Percentiles rank a stretch among this genome's conserved stretches.
phyloP scores from a whole-genome alignment of 2,797 vertebrate genomes.

The Leptoclinus maculatus region DNA sequence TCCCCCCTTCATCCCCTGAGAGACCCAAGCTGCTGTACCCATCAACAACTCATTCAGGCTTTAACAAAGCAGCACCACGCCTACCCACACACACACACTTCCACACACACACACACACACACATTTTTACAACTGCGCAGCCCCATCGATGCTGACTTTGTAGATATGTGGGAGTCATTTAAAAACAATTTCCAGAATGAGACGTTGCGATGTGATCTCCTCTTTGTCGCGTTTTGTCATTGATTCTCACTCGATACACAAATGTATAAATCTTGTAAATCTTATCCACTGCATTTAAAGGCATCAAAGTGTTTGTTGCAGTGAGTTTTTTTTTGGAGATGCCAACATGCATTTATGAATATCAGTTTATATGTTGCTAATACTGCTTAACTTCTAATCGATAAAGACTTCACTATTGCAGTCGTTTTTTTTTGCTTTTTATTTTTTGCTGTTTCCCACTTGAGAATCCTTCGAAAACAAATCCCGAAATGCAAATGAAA shows the following conservation, averaged over 20 bases:
- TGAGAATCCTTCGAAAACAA: background rate
- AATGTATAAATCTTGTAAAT: background rate
- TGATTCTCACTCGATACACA: background rate
- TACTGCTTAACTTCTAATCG: background rate
- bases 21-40: slow-evolving; percentile 82
- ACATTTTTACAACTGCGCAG: slow-evolving; percentile 25
- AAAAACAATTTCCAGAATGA: slow-evolving; percentile 9
- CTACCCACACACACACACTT: slow-evolving; percentile 22
- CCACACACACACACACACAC: slow-evolving; percentile 17
- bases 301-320: too few relatives aligned
- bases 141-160: slow-evolving; percentile 36
- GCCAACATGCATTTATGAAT: too few relatives aligned
- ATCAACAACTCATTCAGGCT: slow-evolving; percentile 83
- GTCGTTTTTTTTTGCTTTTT: background rate
- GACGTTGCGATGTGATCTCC: background rate
- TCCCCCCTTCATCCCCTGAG: slow-evolving; percentile 74
- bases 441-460: background rate
- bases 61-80: slow-evolving; percentile 80
- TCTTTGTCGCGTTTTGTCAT: background rate
- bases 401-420: background rate
- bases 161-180: slow-evolving; percentile 24
- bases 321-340: too few relatives aligned
- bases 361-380: too few relatives aligned
- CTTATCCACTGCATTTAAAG: background rate
- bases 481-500: background rate